Conservation (phyloP, 2,888 invertebrate species). For the Metopia argyrocephala region DNA sequence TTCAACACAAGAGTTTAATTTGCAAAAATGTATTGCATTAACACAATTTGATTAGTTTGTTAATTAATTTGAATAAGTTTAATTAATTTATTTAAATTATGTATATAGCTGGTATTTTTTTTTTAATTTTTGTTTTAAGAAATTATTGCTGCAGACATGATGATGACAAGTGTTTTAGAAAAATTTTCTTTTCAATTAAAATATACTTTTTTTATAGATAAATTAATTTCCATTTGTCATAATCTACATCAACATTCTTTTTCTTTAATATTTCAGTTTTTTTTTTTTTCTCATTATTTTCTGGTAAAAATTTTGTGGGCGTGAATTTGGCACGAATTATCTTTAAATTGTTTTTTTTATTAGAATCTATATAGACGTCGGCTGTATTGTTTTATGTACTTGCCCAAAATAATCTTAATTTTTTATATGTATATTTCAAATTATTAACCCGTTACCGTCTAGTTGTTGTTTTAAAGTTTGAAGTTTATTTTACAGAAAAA, state of each 20-base stretch:
- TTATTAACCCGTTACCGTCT: neutral
- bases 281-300: constrained; percentile 16
- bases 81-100: neutral
- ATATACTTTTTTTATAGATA: constrained; percentile 4
- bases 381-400: neutral
- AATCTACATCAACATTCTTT: constrained; percentile 18
- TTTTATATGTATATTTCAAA: neutral
- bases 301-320: constrained; percentile 47
- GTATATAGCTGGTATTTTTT: neutral
- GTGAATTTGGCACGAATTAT: constrained; percentile 47
- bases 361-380: neutral
- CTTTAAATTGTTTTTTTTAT: neutral
- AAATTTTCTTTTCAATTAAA: neutral
- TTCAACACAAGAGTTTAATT: too few relatives aligned
- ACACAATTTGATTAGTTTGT: constrained; percentile 45
- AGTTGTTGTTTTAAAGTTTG: too few relatives aligned
- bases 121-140: neutral
- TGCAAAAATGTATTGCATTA: too few relatives aligned
- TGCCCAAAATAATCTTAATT: neutral
- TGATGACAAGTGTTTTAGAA: constrained; percentile 17
- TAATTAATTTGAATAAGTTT: constrained; percentile 31
- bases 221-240: constrained; percentile 37
- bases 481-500: too few relatives aligned
- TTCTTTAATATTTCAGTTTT: neutral
- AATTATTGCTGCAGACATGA: constrained; percentile 36